phyloP scores from a whole-genome alignment of 2,797 vertebrate species.

The Molossus alvarezi region DNA sequence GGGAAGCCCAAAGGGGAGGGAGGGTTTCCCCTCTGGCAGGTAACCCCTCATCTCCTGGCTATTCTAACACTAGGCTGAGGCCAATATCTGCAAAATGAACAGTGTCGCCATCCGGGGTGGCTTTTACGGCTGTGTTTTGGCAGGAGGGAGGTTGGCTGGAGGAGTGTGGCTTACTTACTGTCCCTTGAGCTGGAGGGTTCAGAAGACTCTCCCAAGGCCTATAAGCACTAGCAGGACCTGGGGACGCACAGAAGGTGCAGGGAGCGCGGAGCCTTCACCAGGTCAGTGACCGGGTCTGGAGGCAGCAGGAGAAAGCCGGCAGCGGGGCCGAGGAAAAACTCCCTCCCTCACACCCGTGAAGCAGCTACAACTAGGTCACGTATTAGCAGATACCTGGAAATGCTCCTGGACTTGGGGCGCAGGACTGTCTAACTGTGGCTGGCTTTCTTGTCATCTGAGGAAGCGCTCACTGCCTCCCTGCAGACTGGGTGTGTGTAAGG shows the following conservation, averaged over 20 bases:
- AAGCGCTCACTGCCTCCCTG: fast-evolving
- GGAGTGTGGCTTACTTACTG: not conserved
- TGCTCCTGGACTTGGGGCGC: fast-evolving
- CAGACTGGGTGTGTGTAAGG: not conserved
- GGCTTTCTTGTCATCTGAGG: not conserved
- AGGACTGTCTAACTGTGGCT: fast-evolving
- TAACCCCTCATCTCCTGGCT: not conserved
- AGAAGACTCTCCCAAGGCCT: not conserved
- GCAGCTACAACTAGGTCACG: fast-evolving
- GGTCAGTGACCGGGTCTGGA: not conserved
- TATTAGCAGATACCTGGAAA: fast-evolving
- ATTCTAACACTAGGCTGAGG: not conserved
- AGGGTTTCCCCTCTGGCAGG: not conserved
- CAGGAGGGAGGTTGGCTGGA: not conserved
- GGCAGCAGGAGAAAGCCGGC: not conserved
- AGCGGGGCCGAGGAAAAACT: not conserved
- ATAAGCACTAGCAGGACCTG: not conserved
- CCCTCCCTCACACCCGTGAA: fast-evolving
- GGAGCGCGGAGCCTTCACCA: not conserved
- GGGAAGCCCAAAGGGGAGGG: too few relatives aligned
- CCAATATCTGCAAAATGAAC: not conserved
- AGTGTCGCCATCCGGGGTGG: fast-evolving
- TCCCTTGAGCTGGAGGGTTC: not conserved
- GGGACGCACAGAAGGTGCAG: not conserved
- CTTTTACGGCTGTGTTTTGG: not conserved